These are phyloP conservation scores for Sphenopsis melanotis DNA, from an alignment of 2,797 vertebrate species.

Conservation along the genomic window DNA sequence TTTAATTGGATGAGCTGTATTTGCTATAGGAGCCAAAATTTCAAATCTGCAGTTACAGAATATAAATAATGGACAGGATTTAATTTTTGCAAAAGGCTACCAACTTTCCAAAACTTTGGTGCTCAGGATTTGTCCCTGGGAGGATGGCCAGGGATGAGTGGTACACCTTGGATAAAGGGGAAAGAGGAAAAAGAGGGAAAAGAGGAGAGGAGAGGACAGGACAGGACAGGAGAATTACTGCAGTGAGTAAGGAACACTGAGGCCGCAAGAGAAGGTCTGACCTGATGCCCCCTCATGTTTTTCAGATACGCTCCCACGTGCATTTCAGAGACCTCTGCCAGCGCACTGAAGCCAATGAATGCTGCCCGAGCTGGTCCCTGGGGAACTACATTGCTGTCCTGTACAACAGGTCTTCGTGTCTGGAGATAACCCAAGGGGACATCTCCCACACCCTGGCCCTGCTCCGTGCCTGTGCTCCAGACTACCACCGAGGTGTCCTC, in stretches of 20 bases:
- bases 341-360: constrained; percentile 77
- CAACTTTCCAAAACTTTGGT: not conserved
- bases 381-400: constrained; percentile 94
- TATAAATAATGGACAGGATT: not conserved
- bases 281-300: not conserved
- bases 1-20: not conserved
- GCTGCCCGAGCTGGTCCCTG: constrained; percentile 97
- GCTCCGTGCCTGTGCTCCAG: constrained; percentile 88
- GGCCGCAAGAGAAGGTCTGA: not conserved
- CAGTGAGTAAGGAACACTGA: not conserved
- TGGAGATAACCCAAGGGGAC: constrained; percentile 88
- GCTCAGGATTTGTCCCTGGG: not conserved
- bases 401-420: constrained; percentile 91
- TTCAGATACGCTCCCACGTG: constrained; percentile 89
- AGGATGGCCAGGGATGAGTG: not conserved
- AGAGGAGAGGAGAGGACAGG: no score
- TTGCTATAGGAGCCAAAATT: not conserved
- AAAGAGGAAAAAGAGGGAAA: no score
- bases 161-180: no score
- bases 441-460: constrained; percentile 86
- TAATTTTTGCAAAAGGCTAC: not conserved
- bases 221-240: not conserved
- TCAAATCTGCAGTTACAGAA: not conserved
- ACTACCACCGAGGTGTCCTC: constrained; percentile 88
- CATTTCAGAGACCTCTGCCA: constrained; percentile 90